These are phyloP conservation scores for Premnoplex brunnescens DNA, from an alignment of 2,797 vertebrate genomes.

Conservation along the genomic window DNA sequence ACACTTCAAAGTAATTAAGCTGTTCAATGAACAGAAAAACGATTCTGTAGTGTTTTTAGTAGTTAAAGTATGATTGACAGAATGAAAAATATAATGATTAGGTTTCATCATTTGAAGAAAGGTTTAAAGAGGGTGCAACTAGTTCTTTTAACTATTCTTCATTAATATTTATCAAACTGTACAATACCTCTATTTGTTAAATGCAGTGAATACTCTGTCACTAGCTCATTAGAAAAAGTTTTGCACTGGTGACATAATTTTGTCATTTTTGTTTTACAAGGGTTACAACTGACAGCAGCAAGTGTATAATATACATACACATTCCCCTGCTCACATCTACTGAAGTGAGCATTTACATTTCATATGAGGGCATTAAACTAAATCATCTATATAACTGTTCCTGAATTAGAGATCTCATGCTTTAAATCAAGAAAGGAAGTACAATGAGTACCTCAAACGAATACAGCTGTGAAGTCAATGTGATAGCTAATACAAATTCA, in stretches of 20 bases:
- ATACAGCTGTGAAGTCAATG: not conserved
- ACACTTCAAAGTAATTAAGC: slow-evolving; percentile 47
- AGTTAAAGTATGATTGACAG: slow-evolving; percentile 24
- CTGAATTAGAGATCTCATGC: not conserved
- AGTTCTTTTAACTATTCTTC: not conserved
- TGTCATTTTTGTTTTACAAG: not conserved
- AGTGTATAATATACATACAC: not conserved
- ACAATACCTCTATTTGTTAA: not conserved
- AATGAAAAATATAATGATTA: not conserved
- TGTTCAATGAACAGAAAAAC: slow-evolving; percentile 24
- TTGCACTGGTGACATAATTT: not conserved
- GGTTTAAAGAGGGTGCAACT: not conserved
- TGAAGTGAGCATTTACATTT: not conserved
- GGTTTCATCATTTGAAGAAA: not conserved
- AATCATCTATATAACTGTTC: not conserved
- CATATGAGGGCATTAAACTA: not conserved
- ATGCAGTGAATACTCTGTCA: not conserved
- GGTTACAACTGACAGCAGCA: not conserved
- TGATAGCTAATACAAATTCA: not conserved
- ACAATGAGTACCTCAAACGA: not conserved
- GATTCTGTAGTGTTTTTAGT: not conserved
- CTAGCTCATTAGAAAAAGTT: not conserved
- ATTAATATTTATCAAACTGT: slow-evolving; percentile 9
- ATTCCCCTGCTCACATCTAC: not conserved
- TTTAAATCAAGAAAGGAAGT: not conserved